These are phyloP conservation scores for Netelia fuscicornis DNA, from an alignment of 2,888 invertebrate genomes.

Conservation along the genomic window DNA sequence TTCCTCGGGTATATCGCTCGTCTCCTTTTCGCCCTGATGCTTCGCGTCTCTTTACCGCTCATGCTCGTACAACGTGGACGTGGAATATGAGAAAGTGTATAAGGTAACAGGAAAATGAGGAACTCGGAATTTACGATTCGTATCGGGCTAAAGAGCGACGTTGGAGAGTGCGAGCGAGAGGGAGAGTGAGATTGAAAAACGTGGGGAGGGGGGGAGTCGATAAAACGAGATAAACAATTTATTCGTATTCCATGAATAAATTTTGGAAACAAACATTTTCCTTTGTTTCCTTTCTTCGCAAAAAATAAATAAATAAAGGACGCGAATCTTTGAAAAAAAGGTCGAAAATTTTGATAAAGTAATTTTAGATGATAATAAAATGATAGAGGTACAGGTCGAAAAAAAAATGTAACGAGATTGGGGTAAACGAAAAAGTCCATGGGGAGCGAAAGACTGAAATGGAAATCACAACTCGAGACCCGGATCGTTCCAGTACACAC, in stretches of 20 bases:
- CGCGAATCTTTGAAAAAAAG: neutral
- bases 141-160: constrained; percentile 38
- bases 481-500: neutral
- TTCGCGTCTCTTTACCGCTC: constrained; percentile 44
- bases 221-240: constrained; percentile 40
- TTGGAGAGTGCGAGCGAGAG: neutral
- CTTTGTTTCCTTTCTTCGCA: too few relatives aligned
- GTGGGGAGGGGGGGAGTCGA: constrained; percentile 2
- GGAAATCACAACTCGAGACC: neutral
- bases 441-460: neutral
- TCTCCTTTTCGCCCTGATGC: constrained; percentile 7
- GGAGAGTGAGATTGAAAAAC: neutral
- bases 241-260: constrained; percentile 48
- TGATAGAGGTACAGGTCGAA: neutral
- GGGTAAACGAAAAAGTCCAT: neutral
- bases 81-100: constrained; percentile 35
- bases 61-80: constrained; percentile 31
- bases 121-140: constrained; percentile 65
- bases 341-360: neutral
- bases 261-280: constrained; percentile 14
- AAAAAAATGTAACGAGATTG: neutral
- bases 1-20: constrained; percentile 39
- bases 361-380: neutral
- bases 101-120: constrained; percentile 59
- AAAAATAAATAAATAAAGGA: neutral